Base-by-base conservation (phyloP, 2,888 invertebrate species). In the Melipona bicolor region DNA sequence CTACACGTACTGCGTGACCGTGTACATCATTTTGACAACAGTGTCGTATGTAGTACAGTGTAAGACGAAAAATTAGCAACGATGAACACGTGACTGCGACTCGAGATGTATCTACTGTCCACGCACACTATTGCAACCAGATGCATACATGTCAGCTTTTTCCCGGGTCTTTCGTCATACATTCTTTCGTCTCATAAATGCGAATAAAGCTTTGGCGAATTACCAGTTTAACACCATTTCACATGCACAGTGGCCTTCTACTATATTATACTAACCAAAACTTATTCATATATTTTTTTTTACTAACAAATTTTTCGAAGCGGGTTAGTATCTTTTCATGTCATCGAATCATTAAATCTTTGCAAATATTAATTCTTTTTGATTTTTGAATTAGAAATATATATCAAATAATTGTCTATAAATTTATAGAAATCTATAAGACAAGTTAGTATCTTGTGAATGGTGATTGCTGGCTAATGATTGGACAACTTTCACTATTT, bases 191-290 rank as follows among this genome's bases (percentile, higher is more conserved):
- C 21, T 78, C 77, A 69, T 73, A 86, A 76, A 56, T 83, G 61
- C 64, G 52, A 77, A 71, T 64, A 77, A 81, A 77, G 61, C 43
- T 83, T 82, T 89, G 89, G 90, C 88, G 50, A 70, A 69, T 78
- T 50, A 87, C 79, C 90, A 90, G 71, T 76, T 78, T 72, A 13
- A 72, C 27, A 43, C n/a, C 32, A 24, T 78, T 64, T 83, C 64
- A 61, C 59, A 50, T 50, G 21, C 17, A 21, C 24, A 75, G 50
- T 68, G 68, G 50, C n/a, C 67, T 71, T 62, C 21, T 64, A 32
- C 6, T 32, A 32, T 32, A 73, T 15, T n/a, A 4, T n/a, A 43
- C 9, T 43, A 43, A 43, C 43, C 43, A 43, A 43, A 21, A 21
- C 9, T n/a, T 11, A 6, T 9, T n/a, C 21, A 56, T 6, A 32